Evolutionary conservation across 2,113 vertebrate species (phyloP).

Genomic region (Motacilla alba): DNA sequence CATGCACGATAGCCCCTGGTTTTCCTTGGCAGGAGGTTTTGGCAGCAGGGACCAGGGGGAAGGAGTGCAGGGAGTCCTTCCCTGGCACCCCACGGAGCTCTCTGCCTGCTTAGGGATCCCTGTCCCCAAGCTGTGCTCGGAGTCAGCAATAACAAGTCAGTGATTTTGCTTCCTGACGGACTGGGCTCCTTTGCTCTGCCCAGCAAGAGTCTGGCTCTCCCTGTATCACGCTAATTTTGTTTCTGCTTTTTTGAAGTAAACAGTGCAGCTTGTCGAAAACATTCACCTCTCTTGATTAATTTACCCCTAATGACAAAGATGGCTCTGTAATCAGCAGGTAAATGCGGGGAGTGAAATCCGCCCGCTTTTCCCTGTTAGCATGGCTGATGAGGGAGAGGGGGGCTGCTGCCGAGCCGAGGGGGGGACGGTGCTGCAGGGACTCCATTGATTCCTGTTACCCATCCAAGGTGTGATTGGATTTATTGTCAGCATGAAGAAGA

Average conservation of each 20-base stretch:
- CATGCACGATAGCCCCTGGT: fast-evolving
- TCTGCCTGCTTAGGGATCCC: neutral
- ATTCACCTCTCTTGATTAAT: slow-evolving; percentile 51
- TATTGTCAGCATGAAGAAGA: slow-evolving; percentile 75
- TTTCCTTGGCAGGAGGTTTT: neutral
- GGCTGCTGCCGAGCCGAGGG: neutral
- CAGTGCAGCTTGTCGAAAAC: slow-evolving; percentile 13
- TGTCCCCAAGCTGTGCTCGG: neutral
- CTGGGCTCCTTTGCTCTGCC: neutral
- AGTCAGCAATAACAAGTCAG: neutral
- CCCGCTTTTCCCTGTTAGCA: neutral
- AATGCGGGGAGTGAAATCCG: neutral
- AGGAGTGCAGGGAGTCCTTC: neutral
- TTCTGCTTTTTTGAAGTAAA: neutral
- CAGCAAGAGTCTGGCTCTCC: neutral
- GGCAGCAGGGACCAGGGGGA: neutral
- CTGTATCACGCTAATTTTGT: neutral
- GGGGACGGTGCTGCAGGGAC: neutral
- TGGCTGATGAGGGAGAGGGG: slow-evolving; percentile 20
- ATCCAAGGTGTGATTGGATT: slow-evolving; percentile 81
- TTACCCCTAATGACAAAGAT: slow-evolving; percentile 60
- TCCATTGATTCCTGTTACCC: slow-evolving; percentile 80
- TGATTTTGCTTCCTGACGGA: neutral
- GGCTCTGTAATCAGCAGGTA: slow-evolving; percentile 42
- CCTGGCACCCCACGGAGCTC: neutral